These are phyloP conservation scores for Parelbella ahira DNA, from an alignment of 2,888 invertebrate genomes.

Conservation along the genomic window DNA sequence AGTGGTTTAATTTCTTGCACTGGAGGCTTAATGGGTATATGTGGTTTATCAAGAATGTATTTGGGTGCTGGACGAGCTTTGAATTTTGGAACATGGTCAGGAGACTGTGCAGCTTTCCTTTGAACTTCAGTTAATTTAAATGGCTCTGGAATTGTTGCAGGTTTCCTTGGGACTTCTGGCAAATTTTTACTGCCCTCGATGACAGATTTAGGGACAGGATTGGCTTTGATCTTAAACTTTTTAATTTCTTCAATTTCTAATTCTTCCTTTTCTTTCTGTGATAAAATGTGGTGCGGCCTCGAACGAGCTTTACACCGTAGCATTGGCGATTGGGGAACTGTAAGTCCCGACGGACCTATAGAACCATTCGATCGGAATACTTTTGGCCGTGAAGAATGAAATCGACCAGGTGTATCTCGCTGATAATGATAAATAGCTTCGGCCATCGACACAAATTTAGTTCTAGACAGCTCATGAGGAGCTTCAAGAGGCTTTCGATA, in stretches of 20 bases:
- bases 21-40: conserved; percentile 51
- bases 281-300: conserved; percentile 75
- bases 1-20: conserved; percentile 49
- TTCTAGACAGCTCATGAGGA: conserved; percentile 51
- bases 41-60: conserved; percentile 67
- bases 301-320: conserved; percentile 77
- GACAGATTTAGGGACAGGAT: conserved; percentile 82
- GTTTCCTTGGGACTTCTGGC: conserved; percentile 76
- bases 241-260: conserved; percentile 83
- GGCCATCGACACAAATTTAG: conserved; percentile 81
- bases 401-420: conserved; percentile 81
- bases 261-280: conserved; percentile 82
- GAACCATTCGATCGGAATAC: conserved; percentile 44
- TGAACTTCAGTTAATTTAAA: conserved; percentile 82
- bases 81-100: conserved; percentile 55
- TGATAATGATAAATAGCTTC: conserved; percentile 80
- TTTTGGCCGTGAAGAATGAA: conserved; percentile 55
- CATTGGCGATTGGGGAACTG: conserved; percentile 76
- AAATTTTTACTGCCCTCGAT: conserved; percentile 71
- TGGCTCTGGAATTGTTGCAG: conserved; percentile 81
- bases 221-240: conserved; percentile 84
- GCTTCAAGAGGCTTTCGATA: conserved; percentile 43
- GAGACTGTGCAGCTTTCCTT: conserved; percentile 55
- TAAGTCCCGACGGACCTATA: conserved; percentile 48
- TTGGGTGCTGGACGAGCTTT: conserved; percentile 84